Base-by-base conservation (phyloP, 2,888 invertebrate species). In the Xylophagus ater region DNA sequence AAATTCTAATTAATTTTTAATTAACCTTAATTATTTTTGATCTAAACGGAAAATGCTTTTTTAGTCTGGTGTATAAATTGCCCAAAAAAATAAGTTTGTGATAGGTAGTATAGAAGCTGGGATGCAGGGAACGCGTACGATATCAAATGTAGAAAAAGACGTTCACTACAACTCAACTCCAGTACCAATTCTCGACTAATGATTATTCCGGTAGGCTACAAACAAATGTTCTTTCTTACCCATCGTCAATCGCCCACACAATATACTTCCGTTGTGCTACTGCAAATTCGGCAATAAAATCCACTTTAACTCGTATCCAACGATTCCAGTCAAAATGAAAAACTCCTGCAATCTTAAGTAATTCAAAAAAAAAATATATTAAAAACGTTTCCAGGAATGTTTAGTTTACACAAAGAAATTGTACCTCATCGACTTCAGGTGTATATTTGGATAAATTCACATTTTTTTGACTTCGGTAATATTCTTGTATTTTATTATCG, bases 211-310 rank as follows among this genome's bases (percentile, higher is more conserved):
- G n/a, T 21, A 21, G 20, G 21, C 24, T 2, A 8, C 12, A 28
- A 21, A 23, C 25, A 33, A 4, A 34, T n/a, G n/a, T n/a, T n/a
- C n/a, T n/a, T n/a, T n/a, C 19, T 39, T 30, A 43, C 45, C 45
- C 45, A 21, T 45, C 34, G 15, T 45, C 45, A 10, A 43, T 28
- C 4, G 45, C 45, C 45, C 45, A 45, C 1, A 41, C 9, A 21
- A 31, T 31, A 13, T 43, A 45, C 14, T 30, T 43, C 2, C 18
- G 19, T 7, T 21, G 13, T 1, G 20, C n/a, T 4, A 17, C 9
- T 8, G 13, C 21, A 10, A 17, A 29, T 12, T 34, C 36, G 8
- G 20, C 13, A 13, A 43, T 40, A 18, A 34, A n/a, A 25, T 43
- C 43, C 9, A 41, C 36, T 24, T 37, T 33, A 4, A 41, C 45